Evolutionary conservation across 2,797 vertebrate species (phyloP).

Genomic region (Thamnophis elegans): DNA sequence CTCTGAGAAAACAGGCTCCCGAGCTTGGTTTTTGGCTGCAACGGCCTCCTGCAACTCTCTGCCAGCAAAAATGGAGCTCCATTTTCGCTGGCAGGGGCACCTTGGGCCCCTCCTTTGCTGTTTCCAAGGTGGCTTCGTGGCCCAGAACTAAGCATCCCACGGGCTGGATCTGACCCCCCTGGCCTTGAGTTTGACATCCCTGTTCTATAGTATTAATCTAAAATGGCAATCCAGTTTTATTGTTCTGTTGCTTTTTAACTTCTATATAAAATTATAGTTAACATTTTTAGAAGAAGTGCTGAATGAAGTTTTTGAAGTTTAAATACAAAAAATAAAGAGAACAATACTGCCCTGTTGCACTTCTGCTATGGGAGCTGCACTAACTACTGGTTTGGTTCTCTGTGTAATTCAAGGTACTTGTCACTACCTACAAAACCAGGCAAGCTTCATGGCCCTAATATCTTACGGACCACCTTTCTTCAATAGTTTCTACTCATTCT

Average conservation of each 20-base stretch:
- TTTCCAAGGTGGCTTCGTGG: too few relatives aligned
- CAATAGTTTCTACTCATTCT: not conserved
- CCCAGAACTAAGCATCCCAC: too few relatives aligned
- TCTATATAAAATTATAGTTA: not conserved
- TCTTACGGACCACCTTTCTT: not conserved
- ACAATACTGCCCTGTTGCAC: not conserved
- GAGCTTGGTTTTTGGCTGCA: too few relatives aligned
- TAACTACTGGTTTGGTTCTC: not conserved
- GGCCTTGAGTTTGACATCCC: too few relatives aligned
- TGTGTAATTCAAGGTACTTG: not conserved
- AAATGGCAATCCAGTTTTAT: not conserved
- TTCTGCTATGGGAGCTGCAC: not conserved
- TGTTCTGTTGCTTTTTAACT: not conserved
- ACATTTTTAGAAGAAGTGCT: not conserved
- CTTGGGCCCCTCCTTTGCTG: too few relatives aligned
- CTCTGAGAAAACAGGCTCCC: too few relatives aligned
- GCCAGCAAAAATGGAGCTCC: too few relatives aligned
- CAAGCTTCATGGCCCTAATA: not conserved
- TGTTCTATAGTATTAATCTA: not conserved
- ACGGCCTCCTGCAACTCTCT: too few relatives aligned
- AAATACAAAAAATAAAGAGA: not conserved
- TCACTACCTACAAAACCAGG: not conserved
- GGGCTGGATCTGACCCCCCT: too few relatives aligned
- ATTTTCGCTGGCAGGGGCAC: too few relatives aligned
- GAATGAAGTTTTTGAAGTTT: not conserved